A percentile compares a stretch with the other conserved stretches of the same genome.
Conservation (phyloP, 37 sponge, comb jelly and placozoan species). For the Aplysina aerophoba region DNA sequence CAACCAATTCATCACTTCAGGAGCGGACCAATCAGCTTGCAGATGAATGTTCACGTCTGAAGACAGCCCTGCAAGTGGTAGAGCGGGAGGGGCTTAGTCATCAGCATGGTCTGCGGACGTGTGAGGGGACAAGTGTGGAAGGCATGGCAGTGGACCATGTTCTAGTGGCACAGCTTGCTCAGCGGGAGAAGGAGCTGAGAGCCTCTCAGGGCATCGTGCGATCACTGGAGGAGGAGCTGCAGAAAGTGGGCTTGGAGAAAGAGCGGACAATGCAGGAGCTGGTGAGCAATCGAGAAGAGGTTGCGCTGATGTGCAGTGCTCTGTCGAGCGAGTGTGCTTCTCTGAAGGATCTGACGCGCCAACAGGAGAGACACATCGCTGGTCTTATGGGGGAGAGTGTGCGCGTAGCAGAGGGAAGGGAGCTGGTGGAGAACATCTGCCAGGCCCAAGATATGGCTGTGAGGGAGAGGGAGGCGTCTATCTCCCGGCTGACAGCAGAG, state of each 20-base stretch:
- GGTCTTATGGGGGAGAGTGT: neutral
- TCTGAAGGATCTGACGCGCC: neutral
- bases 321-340: neutral
- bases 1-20: neutral
- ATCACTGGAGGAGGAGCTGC: too few relatives aligned
- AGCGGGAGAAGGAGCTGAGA: too few relatives aligned
- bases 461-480: constrained; percentile 36
- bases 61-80: too few relatives aligned
- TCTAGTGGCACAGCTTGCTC: too few relatives aligned
- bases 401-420: neutral
- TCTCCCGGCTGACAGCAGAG: constrained; percentile 48
- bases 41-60: too few relatives aligned
- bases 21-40: too few relatives aligned
- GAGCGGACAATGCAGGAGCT: neutral
- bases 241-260: too few relatives aligned
- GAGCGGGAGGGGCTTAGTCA: too few relatives aligned
- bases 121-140: too few relatives aligned
- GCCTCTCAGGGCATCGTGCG: too few relatives aligned
- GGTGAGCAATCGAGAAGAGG: neutral
- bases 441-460: neutral
- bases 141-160: too few relatives aligned
- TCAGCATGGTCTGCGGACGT: too few relatives aligned
- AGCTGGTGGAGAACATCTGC: neutral
- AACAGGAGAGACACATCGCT: neutral
- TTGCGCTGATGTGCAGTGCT: neutral